Evolutionary conservation across 2,797 vertebrate genomes (phyloP), one percentile per base, ranked within the genome.

Genomic region (Tangara arthus): DNA sequence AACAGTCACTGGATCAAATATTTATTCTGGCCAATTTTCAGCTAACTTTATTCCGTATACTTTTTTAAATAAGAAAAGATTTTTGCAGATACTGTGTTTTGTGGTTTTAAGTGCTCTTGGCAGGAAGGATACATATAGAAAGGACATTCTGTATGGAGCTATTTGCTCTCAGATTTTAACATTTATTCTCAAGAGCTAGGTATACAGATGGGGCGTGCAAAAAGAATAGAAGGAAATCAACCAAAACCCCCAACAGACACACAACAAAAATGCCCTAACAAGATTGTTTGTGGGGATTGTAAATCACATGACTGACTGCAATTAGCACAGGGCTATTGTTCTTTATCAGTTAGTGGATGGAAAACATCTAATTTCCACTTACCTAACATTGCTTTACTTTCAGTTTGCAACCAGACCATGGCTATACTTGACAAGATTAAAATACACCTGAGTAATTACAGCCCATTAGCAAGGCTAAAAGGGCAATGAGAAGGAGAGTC

Each of bases 1-100:
- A 75, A 28, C 10, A 37, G 12, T 53, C 46, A 42, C 19, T 32
- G 11, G 32, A 59, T 69, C 42, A 87, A 87, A 9, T 73, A 59
- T 78, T 89, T 94, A n/a, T 59, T 70, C 52, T 91, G 71, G 60
- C 42, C 17, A 70, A 42, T 53, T 92, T 91, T 90, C 76, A 91
- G 42, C n/a, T 65, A 79, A n/a, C 19, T 57, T 77, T 0, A 12
- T 56, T 61, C 23, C 1, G 8, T 44, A 41, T 41, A 11, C 7
- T 78, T 72, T 42, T 83, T 68, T 18, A 52, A 89, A 71, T 49
- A n/a, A 65, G n/a, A 87, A 56, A 89, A 52, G 8, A 28, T 30
- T 83, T 94, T 60, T 69, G 28, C 77, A 85, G 32, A 16, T 73
- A 41, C 8, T 80, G 34, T 41, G 16, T n/a, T 82, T 50, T 77